These are phyloP conservation scores for Poecile atricapillus DNA, from an alignment of 2,113 vertebrate genomes.

Conservation along the genomic window DNA sequence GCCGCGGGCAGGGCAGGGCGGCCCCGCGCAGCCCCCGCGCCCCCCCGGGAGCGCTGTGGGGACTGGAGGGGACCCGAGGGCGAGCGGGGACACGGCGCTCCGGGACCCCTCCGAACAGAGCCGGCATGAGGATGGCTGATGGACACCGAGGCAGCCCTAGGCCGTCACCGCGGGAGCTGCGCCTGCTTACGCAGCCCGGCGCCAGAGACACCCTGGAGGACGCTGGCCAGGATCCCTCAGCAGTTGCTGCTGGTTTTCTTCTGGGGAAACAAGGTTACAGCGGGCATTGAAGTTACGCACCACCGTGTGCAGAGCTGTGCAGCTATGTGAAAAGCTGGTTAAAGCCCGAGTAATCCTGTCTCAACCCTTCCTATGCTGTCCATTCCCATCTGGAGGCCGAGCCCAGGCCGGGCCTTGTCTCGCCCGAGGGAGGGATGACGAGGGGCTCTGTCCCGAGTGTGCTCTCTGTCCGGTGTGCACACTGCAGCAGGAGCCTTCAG, in stretches of 20 bases:
- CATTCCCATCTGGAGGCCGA: neutral
- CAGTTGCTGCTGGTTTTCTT: neutral
- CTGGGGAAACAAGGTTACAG: neutral
- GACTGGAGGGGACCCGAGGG: rapidly evolving
- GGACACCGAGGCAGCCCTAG: rapidly evolving
- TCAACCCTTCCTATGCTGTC: neutral
- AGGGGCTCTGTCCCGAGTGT: rapidly evolving
- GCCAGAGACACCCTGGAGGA: too few relatives aligned
- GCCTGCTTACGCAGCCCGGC: neutral
- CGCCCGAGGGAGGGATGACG: neutral
- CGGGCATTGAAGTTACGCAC: rapidly evolving
- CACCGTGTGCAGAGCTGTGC: neutral
- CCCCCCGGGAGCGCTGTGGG: too few relatives aligned
- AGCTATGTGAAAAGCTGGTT: neutral
- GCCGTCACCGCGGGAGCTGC: too few relatives aligned
- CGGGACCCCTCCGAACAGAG: neutral
- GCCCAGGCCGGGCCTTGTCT: neutral
- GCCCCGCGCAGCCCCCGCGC: neutral
- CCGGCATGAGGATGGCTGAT: rapidly evolving
- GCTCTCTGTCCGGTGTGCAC: rapidly evolving
- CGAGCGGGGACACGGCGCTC: neutral
- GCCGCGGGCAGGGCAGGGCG: neutral
- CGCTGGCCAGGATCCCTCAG: rapidly evolving
- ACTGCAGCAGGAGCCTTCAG: neutral
- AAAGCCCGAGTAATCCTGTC: neutral